phyloP scores from a whole-genome alignment of 2,113 vertebrate genomes.

The Equus quagga region DNA sequence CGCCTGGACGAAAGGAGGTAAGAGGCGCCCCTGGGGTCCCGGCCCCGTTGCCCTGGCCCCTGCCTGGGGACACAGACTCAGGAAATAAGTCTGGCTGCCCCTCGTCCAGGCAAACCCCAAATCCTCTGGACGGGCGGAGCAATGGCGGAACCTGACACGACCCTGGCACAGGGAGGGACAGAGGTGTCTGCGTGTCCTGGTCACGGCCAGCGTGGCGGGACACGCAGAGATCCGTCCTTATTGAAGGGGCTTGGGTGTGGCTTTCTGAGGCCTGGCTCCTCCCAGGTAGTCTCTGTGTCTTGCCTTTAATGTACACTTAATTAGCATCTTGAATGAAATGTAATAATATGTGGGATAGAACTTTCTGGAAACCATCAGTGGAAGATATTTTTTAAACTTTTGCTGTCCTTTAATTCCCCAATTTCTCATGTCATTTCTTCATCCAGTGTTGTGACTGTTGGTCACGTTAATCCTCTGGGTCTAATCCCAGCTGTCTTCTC shows the following conservation, averaged over 20 bases:
- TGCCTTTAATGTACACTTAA: too few species aligned
- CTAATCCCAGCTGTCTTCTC: accelerated
- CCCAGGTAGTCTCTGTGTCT: accelerated
- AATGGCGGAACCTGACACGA: accelerated
- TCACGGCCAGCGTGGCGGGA: too few species aligned
- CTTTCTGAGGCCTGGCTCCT: neutral
- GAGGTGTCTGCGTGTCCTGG: neutral
- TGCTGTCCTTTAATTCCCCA: accelerated
- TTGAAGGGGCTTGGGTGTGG: accelerated
- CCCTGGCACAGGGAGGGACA: accelerated
- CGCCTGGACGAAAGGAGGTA: conserved; percentile 97
- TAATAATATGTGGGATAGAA: accelerated
- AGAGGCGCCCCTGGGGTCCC: accelerated
- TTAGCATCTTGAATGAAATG: accelerated
- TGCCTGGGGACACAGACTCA: accelerated
- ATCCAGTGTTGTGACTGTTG: accelerated
- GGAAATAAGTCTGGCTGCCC: accelerated
- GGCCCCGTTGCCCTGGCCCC: accelerated
- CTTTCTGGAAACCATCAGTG: neutral
- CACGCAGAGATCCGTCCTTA: neutral
- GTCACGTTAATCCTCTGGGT: accelerated
- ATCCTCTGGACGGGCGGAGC: accelerated
- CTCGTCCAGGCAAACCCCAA: neutral
- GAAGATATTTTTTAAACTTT: neutral
- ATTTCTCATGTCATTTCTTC: accelerated